phyloP scores from a whole-genome alignment of 2,888 invertebrate genomes.

The Lasioglossum calceatum region DNA sequence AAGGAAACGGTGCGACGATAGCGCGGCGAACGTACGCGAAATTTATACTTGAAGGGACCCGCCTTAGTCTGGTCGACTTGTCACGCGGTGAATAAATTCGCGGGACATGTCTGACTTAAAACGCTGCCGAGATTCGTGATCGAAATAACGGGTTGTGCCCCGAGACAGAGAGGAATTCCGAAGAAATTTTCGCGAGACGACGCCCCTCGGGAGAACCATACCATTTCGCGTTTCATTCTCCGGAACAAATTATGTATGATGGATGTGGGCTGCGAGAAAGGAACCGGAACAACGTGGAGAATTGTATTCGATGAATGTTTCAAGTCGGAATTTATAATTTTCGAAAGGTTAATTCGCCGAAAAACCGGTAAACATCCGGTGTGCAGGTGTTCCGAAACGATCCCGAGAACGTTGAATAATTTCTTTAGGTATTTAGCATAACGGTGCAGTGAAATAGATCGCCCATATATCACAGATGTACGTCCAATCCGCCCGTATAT shows the following conservation, averaged over 20 bases:
- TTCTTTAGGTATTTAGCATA: neutral
- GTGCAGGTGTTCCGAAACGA: neutral
- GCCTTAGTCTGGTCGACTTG: neutral
- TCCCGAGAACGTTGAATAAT: neutral
- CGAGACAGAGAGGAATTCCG: neutral
- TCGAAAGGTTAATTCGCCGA: neutral
- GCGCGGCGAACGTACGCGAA: constrained; percentile 25
- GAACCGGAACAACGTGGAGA: neutral
- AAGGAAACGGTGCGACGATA: constrained; percentile 19
- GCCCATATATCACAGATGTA: neutral
- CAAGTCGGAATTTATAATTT: neutral
- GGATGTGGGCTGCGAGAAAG: neutral
- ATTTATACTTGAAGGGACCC: constrained; percentile 40
- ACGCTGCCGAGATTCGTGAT: constrained; percentile 51
- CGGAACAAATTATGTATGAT: constrained; percentile 5
- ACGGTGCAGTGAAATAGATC: neutral
- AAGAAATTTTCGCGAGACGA: neutral
- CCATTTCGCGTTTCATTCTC: neutral
- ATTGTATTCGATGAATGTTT: neutral
- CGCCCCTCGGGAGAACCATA: neutral
- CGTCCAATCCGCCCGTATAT: neutral
- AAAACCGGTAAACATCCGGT: neutral
- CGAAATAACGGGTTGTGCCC: constrained; percentile 40
- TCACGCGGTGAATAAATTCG: constrained; percentile 45
- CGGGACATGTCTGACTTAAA: constrained; percentile 38